Conservation (phyloP, 2,113 vertebrate genomes). For the Felis catus region F.catus_Fca126_mat1.0 CM031412.1:53924001-53924500, state of each 20-base stretch:
- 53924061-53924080: too few species aligned
- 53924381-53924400: not conserved
- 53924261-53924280: not conserved
- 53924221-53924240: not conserved
- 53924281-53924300: not conserved
- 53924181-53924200: not conserved
- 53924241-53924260: not conserved
- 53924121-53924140: not conserved
- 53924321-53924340: not conserved
- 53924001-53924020: too few species aligned
- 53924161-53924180: not conserved
- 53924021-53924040: too few species aligned
- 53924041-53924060: too few species aligned
- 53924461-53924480: not conserved
- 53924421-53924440: not conserved
- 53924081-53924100: too few species aligned
- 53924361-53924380: not conserved
- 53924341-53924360: not conserved
- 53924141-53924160: not conserved
- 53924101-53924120: too few species aligned
- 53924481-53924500: not conserved
- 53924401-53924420: constrained; percentile 28
- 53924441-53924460: not conserved
- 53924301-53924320: not conserved
- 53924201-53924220: not conserved